phyloP scores from a whole-genome alignment of 2,113 vertebrate genomes.

The Capreolus pygargus region DNA sequence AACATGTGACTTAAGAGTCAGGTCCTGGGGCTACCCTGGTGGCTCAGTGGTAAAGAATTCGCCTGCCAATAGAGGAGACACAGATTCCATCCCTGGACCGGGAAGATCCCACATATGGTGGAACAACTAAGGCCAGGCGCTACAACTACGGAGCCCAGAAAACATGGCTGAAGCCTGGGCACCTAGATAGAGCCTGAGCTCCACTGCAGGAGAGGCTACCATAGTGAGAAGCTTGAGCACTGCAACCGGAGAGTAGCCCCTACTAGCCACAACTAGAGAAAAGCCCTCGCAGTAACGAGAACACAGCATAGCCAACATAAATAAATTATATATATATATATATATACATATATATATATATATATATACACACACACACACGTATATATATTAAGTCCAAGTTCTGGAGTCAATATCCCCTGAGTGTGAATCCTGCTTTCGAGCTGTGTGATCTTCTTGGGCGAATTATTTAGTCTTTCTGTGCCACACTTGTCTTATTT shows the following conservation, averaged over 20 bases:
- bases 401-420: not conserved
- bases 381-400: not conserved
- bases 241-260: not conserved
- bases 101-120: not conserved
- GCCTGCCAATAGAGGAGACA: not conserved
- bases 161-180: not conserved
- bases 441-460: not conserved
- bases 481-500: not conserved
- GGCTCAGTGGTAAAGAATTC: not conserved
- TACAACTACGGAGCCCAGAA: not conserved
- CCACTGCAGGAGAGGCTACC: not conserved
- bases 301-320: not conserved
- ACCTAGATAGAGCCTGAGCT: not conserved
- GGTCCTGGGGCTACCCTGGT: not conserved
- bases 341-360: too few relatives aligned
- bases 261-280: not conserved
- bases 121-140: not conserved
- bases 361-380: not conserved
- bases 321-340: not conserved
- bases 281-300: rapidly evolving
- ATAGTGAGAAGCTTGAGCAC: not conserved
- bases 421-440: not conserved
- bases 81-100: not conserved
- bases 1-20: not conserved
- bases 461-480: not conserved